Evolutionary conservation across 2,888 invertebrate genomes (phyloP).

Genomic region (Dynastes maya): DNA sequence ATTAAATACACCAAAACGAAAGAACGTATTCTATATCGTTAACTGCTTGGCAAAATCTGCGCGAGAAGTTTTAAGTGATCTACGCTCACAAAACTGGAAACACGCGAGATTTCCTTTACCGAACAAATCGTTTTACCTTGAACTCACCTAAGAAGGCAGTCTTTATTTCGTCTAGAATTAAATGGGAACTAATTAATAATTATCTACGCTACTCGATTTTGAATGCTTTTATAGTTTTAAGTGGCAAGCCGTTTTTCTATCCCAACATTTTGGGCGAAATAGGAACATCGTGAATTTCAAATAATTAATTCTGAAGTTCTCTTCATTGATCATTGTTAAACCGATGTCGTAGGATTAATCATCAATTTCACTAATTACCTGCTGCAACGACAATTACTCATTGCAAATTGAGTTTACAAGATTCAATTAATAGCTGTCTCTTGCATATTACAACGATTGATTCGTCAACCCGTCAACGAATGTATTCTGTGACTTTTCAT

Average conservation of each 20-base stretch:
- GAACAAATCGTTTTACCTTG: constrained; percentile 31
- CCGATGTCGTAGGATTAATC: constrained; percentile 14
- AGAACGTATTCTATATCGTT: too few relatives aligned
- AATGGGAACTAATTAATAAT: constrained; percentile 25
- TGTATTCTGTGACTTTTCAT: neutral
- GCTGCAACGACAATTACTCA: constrained; percentile 2
- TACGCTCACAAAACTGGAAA: neutral
- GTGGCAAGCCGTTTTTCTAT: neutral
- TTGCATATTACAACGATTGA: too few relatives aligned
- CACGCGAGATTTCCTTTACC: constrained; percentile 24
- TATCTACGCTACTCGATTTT: constrained; percentile 22
- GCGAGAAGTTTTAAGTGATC: neutral
- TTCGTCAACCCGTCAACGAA: neutral
- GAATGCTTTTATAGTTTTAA: neutral
- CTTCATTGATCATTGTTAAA: constrained; percentile 5
- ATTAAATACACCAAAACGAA: too few relatives aligned
- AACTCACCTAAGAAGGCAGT: constrained; percentile 20
- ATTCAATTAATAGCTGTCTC: constrained; percentile 19
- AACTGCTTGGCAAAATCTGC: too few relatives aligned
- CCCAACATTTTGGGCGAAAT: neutral
- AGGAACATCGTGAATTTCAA: neutral
- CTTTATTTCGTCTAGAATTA: constrained; percentile 21
- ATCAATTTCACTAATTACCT: constrained; percentile 24
- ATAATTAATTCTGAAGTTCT: neutral
- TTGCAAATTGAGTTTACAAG: constrained; percentile 10